A percentile compares a stretch with the other conserved stretches of the same genome.
Evolutionary conservation across 2,797 vertebrate species (phyloP).

Genomic region (Vireo griseus): DNA sequence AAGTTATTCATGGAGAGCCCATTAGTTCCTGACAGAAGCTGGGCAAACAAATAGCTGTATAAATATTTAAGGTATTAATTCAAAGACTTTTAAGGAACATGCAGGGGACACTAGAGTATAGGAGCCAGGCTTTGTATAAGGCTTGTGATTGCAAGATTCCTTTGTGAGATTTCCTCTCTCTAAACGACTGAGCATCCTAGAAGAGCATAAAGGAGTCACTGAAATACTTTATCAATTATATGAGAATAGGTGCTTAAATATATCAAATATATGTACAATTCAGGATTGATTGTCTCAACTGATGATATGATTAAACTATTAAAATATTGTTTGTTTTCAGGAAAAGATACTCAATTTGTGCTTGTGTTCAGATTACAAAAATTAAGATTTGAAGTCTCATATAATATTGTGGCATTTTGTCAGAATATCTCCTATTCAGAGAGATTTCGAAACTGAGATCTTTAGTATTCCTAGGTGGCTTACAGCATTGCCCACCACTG

Average conservation of each 20-base stretch:
- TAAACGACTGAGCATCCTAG: background rate
- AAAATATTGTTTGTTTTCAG: background rate
- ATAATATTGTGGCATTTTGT: background rate
- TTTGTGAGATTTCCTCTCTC: background rate
- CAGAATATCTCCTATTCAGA: background rate
- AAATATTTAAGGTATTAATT: conserved; percentile 13
- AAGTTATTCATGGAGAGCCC: conserved; percentile 2
- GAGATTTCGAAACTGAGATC: background rate
- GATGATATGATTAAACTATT: background rate
- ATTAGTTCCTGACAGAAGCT: background rate
- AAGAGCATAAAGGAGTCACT: background rate
- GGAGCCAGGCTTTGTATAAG: background rate
- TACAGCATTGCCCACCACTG: background rate
- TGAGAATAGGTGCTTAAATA: background rate
- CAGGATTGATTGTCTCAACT: background rate
- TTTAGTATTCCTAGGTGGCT: background rate
- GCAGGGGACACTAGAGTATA: background rate
- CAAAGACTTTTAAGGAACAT: background rate
- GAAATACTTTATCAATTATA: background rate
- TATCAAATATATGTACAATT: background rate
- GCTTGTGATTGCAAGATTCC: background rate
- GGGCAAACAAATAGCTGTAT: background rate
- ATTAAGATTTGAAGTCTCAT: background rate
- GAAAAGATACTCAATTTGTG: background rate
- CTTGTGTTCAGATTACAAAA: background rate